These are phyloP conservation scores for Aldrovandia affinis DNA, from an alignment of 2,797 vertebrate genomes.

Conservation along the genomic window DNA sequence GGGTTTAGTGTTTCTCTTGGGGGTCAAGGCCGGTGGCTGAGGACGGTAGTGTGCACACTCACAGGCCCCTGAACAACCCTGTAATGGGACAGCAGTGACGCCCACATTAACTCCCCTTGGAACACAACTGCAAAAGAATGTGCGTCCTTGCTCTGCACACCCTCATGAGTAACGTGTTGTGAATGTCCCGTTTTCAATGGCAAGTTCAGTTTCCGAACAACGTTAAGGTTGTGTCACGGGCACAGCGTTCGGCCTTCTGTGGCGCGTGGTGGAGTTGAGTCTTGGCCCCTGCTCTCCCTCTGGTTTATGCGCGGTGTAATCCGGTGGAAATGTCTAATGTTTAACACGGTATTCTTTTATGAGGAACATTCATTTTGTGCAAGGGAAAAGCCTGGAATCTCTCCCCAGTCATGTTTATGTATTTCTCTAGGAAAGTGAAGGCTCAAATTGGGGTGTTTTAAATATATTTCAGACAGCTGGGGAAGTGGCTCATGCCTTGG, in stretches of 20 bases:
- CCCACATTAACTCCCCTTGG: too few relatives aligned
- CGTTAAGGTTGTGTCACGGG: neutral
- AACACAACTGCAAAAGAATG: too few relatives aligned
- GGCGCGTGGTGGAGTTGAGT: neutral
- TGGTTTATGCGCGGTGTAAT: neutral
- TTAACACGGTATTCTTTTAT: constrained; percentile 18
- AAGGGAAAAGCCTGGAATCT: neutral
- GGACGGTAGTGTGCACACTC: too few relatives aligned
- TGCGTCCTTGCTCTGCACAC: too few relatives aligned
- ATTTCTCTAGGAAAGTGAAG: constrained; percentile 6
- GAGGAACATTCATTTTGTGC: neutral
- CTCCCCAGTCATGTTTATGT: constrained; percentile 14
- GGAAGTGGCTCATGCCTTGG: constrained; percentile 26
- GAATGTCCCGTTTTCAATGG: neutral
- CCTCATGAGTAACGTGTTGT: neutral
- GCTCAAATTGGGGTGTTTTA: constrained; percentile 21
- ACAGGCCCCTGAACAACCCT: too few relatives aligned
- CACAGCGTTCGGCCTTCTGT: neutral
- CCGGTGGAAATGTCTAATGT: constrained; percentile 9
- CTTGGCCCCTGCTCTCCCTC: neutral
- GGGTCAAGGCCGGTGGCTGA: too few relatives aligned
- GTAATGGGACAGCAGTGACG: too few relatives aligned
- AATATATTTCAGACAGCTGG: constrained; percentile 28
- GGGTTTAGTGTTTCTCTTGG: too few relatives aligned
- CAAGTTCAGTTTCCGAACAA: neutral